Base-by-base conservation (phyloP, 2,797 vertebrate species). In the Sphenopsis melanotis region DNA sequence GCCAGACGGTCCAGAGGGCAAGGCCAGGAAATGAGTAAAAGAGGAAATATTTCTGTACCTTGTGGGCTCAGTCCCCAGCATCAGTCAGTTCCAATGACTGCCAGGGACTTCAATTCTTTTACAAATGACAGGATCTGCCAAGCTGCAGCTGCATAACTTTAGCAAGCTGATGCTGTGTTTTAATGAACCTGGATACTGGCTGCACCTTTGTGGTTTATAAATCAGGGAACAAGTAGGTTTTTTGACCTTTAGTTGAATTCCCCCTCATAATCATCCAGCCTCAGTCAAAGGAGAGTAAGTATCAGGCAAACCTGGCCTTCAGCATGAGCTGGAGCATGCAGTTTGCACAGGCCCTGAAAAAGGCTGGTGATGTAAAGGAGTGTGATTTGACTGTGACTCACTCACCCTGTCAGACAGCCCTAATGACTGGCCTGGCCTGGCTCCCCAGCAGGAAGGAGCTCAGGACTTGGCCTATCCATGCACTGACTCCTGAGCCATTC, bases 361-460 rank as follows among this genome's bases (percentile, higher is more conserved):
- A 85, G 39, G 29, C 64, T 36, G 39, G 61, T 9, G 74, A 92
- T 78, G 72, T 59, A 81, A 93, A 92, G 19, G 50, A 86, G 72
- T 32, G 74, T 76, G 59, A 80, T 92, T 72, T 90, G 89, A 42
- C 47, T 83, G 82, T 71, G 89, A 95, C 72, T 94, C 92, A 86
- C 55, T 50, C 34, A 59, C 47, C 68, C 55, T 59, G 55, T 36
- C 66, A 90, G 82, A 95, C 92, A 95, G 83, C 65, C 47, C 79
- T 63, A 47, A 22, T 32, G 82, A 44, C 61, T 37, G 39, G 39
- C 44, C 82, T 93, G 79, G 29, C 75, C 78, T 11, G 24, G 53
- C 76, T 61, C 72, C 60, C 32, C 65, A 66, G 83, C 56, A 74
- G 70, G 70, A 6, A 70, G 50, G 44, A 89, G 18, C 61, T 71